phyloP scores from a whole-genome alignment of 2,888 invertebrate species.

The Agriopis aurantiaria region DNA sequence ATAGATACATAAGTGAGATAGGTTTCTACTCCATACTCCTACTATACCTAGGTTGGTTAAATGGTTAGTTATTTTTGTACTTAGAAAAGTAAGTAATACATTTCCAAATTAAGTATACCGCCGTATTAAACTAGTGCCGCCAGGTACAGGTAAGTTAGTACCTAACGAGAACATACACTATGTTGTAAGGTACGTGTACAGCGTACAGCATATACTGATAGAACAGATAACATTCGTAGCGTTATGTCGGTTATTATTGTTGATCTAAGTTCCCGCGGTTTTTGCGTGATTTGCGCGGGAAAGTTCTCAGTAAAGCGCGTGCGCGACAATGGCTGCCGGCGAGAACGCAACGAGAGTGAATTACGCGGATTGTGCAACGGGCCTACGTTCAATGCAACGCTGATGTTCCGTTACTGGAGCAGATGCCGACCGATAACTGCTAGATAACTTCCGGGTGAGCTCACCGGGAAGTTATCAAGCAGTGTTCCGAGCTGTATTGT shows the following conservation, averaged over 20 bases:
- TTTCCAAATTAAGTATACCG: neutral
- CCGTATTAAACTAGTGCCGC: neutral
- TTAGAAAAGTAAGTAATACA: neutral
- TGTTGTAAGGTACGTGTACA: slow-evolving; percentile 65
- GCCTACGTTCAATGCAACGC: slow-evolving; percentile 71
- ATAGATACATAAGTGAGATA: neutral
- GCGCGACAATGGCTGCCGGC: slow-evolving; percentile 77
- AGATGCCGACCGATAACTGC: slow-evolving; percentile 61
- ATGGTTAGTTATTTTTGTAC: neutral
- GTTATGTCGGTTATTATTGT: slow-evolving; percentile 84
- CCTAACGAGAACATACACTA: slow-evolving; percentile 70
- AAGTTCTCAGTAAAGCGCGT: slow-evolving; percentile 83
- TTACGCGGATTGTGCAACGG: slow-evolving; percentile 79
- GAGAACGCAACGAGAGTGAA: slow-evolving; percentile 79
- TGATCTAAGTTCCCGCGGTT: slow-evolving; percentile 82
- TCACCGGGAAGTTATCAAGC: slow-evolving; percentile 18
- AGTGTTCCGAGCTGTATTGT: neutral
- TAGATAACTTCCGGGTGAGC: slow-evolving; percentile 42
- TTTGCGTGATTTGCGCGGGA: slow-evolving; percentile 82
- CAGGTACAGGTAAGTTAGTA: slow-evolving; percentile 1
- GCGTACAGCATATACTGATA: slow-evolving; percentile 43
- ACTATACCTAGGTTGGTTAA: neutral
- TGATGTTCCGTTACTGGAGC: slow-evolving; percentile 78
- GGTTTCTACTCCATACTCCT: neutral
- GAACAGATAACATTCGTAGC: slow-evolving; percentile 79